Evolutionary conservation across 1,140 invertebrate species (phyloP).

Genomic region (Nasonia giraulti): DNA sequence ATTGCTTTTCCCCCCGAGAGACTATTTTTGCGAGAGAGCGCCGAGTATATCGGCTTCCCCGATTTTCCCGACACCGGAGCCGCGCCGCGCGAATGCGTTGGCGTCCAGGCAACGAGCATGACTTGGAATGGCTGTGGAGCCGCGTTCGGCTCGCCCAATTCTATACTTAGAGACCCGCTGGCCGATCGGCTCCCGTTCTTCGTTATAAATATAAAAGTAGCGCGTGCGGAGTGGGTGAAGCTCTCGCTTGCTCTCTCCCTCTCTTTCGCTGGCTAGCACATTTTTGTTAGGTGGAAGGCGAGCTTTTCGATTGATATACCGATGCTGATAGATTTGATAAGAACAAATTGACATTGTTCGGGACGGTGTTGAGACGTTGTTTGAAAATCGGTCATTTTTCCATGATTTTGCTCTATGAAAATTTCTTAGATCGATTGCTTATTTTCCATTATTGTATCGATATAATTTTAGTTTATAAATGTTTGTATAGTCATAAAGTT

Average conservation of each 20-base stretch:
- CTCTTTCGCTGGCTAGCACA: background rate
- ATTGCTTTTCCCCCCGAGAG: background rate
- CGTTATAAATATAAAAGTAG: constrained; percentile 64
- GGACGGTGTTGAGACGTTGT: background rate
- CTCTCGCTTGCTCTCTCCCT: background rate
- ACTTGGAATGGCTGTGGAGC: constrained; percentile 9
- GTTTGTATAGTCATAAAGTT: too few species aligned
- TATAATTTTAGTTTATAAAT: too few species aligned
- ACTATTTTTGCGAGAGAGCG: constrained; percentile 2
- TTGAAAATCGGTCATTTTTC: too few species aligned
- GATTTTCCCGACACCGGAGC: constrained; percentile 11
- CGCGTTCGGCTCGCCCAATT: constrained; percentile 20
- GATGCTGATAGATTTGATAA: background rate
- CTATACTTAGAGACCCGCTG: constrained; percentile 63
- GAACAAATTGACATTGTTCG: background rate
- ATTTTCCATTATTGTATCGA: too few species aligned
- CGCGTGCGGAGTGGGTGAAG: background rate
- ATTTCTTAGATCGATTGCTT: too few species aligned
- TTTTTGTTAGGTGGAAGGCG: background rate
- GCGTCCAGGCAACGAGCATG: background rate
- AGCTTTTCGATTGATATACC: background rate
- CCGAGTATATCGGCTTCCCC: background rate
- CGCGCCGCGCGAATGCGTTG: background rate
- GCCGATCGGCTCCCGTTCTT: constrained; percentile 5
- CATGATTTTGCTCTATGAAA: too few species aligned